Evolutionary conservation across 2,888 invertebrate species (phyloP), one percentile per base, ranked within the genome.

Genomic region (Camponotus fellah): DNA sequence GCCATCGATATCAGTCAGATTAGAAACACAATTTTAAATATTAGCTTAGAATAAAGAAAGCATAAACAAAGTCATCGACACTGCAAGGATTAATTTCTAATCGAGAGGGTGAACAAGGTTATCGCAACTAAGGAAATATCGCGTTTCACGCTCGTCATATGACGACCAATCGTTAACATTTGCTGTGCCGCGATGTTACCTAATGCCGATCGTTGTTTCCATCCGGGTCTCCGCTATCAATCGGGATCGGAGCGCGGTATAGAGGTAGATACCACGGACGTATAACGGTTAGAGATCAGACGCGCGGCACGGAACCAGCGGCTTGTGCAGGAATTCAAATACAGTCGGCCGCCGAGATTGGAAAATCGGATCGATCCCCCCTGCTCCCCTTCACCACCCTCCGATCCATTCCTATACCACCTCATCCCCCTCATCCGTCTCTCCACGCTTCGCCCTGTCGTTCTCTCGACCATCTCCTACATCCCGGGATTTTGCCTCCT

Each of bases 281-380:
- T 60, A 82, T 82, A 53, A 83, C 84, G 75, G 81, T 34, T 68
- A 72, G 86, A 83, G 82, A 85, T 76, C 86, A 72, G 79, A 76
- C 65, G 49, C 49, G 49, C 49, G 62, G 81, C 66, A 49, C 79
- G 85, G 60, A 60, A 60, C 74, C 84, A 66, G 77, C 83, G 82
- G 84, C 82, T 87, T 83, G 87, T 90, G 89, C 89, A 89, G 92
- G 92, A 94, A 93, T 94, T 93, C 92, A 92, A 93, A 93, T 92
- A 93, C 92, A 91, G 90, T 89, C 90, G 88, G 86, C 90, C 65
- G 64, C 43, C 90, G 92, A 93, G 92, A 94, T 94, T 93, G 94
- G 93, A 93, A 93, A 94, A 94, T 94, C 92, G 91, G 89, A 93
- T 93, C 93, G 92, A 92, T 93, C 90, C 87, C 75, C 84, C 86